A percentile compares a stretch with the other conserved stretches of the same genome.
Conservation (phyloP, 2,113 vertebrate species). For the Electrona antarctica region DNA sequence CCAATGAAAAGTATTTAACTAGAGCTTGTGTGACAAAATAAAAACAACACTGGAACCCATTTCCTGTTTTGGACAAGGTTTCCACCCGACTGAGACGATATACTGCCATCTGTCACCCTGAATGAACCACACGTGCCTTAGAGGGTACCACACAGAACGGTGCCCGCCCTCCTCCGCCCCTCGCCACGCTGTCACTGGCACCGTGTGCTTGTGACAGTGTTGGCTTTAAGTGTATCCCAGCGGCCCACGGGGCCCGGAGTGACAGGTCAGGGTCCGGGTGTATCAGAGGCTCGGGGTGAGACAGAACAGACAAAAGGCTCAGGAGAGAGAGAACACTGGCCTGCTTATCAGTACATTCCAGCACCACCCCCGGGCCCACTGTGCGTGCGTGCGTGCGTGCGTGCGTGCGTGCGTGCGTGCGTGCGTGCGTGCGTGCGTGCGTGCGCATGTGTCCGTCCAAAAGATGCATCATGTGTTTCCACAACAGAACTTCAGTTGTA, state of each 20-base stretch:
- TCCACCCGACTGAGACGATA: not conserved
- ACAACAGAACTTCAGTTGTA: too few species aligned
- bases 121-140: not conserved
- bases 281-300: not conserved
- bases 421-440: slow-evolving; percentile 1
- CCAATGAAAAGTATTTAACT: too few species aligned
- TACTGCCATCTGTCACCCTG: not conserved
- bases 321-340: not conserved
- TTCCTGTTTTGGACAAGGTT: too few species aligned
- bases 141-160: too few species aligned
- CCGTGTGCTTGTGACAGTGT: not conserved
- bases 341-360: slow-evolving; percentile 12
- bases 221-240: not conserved
- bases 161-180: not conserved
- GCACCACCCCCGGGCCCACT: not conserved
- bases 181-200: not conserved
- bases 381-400: slow-evolving; percentile 6
- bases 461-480: not conserved
- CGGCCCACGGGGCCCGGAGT: not conserved
- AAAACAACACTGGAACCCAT: too few species aligned
- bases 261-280: slow-evolving; percentile 2
- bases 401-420: slow-evolving; percentile 2
- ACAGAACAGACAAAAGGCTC: not conserved
- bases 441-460: not conserved
- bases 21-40: too few species aligned